Percentiles rank a stretch among this genome's conserved stretches.
phyloP scores from a whole-genome alignment of 2,113 vertebrate genomes.

The Sebastes fasciatus region DNA sequence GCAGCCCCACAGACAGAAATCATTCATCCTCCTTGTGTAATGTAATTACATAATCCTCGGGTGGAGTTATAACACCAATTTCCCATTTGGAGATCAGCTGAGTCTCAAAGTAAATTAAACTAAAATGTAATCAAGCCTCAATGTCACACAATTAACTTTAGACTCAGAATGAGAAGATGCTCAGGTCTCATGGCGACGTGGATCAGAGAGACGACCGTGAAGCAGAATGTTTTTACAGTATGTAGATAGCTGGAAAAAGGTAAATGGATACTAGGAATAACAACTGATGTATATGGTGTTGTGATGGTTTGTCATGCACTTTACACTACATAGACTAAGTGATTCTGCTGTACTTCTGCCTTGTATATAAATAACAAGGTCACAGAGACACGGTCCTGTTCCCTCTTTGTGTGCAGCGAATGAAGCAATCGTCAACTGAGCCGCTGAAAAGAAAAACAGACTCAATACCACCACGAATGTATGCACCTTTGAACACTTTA shows the following conservation, averaged over 20 bases:
- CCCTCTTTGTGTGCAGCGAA: neutral
- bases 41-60: constrained; percentile 7
- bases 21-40: neutral
- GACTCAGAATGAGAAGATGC: neutral
- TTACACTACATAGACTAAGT: neutral
- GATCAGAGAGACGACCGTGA: neutral
- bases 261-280: neutral
- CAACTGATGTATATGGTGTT: neutral
- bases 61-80: neutral
- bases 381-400: neutral
- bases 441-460: neutral
- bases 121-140: constrained; percentile 5
- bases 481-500: neutral
- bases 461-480: neutral
- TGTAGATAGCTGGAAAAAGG: neutral
- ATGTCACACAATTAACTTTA: neutral
- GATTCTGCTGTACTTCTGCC: neutral
- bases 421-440: neutral
- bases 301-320: neutral
- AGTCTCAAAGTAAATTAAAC: constrained; percentile 9
- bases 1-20: neutral
- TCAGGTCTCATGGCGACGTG: neutral
- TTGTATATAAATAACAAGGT: neutral
- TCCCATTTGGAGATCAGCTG: constrained; percentile 8
- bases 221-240: neutral